These are phyloP conservation scores for Micronycteris hirsuta DNA, from an alignment of 2,113 vertebrate genomes.

Conservation along the genomic window DNA sequence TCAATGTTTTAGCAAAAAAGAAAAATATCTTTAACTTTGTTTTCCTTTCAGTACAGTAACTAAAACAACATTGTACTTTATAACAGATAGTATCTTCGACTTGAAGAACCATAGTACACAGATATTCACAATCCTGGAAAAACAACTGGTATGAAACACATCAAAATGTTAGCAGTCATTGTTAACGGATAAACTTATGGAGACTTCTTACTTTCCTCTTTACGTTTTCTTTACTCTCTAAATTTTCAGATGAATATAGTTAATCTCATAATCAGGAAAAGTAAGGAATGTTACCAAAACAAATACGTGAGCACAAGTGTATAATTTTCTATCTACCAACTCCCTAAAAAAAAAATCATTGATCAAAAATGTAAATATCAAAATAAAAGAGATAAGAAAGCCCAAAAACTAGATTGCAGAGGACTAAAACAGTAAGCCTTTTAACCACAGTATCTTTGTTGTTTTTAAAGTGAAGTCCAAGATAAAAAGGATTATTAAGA, in stretches of 20 bases:
- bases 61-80: not conserved
- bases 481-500: conserved; percentile 33
- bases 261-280: not conserved
- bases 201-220: not conserved
- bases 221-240: not conserved
- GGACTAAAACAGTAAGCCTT: not conserved
- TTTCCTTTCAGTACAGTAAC: not conserved
- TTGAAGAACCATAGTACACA: not conserved
- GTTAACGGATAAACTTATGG: not conserved
- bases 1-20: not conserved
- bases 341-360: not conserved
- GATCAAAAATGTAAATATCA: not conserved
- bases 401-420: not conserved
- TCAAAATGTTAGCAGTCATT: not conserved
- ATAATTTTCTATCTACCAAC: not conserved
- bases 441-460: not conserved
- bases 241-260: not conserved
- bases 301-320: not conserved
- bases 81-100: not conserved
- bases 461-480: not conserved
- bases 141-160: not conserved
- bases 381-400: not conserved
- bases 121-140: conserved; percentile 26
- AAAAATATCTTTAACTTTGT: not conserved
- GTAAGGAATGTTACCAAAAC: not conserved